Conservation (phyloP, 2,113 vertebrate genomes). For the Gallinago undulata region DNA sequence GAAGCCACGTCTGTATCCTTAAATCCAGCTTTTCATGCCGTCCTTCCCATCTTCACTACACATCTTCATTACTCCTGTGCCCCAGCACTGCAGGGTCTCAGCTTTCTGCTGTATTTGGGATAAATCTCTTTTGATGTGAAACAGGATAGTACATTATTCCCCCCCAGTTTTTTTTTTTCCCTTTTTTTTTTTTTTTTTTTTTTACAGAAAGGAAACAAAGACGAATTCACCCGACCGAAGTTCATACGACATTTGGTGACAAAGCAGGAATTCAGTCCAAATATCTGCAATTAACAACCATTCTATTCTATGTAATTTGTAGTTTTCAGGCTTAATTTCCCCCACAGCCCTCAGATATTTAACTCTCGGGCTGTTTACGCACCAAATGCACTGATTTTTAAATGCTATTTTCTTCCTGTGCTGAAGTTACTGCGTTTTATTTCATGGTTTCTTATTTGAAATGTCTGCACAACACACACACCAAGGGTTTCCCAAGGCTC, state of each 20-base stretch:
- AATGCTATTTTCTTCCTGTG: neutral
- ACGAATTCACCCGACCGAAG: neutral
- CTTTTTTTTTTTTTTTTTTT: neutral
- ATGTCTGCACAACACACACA: neutral
- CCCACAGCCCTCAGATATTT: neutral
- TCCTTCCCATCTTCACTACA: neutral
- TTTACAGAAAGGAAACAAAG: neutral
- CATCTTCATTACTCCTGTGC: neutral
- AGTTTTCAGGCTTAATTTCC: neutral
- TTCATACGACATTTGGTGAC: neutral
- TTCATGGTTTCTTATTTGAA: neutral
- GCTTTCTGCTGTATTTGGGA: neutral
- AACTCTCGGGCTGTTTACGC: neutral
- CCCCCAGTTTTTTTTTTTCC: neutral
- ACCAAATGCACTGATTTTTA: neutral
- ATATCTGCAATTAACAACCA: neutral
- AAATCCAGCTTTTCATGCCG: neutral
- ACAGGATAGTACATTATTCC: neutral
- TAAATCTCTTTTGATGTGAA: neutral
- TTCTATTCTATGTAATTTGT: neutral
- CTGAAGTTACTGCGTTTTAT: neutral
- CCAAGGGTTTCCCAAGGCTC: neutral
- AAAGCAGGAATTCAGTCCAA: neutral
- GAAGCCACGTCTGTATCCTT: neutral
- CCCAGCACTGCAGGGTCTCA: neutral